Conservation (phyloP, 2,113 vertebrate species). For the Heterocephalus glaber region DNA sequence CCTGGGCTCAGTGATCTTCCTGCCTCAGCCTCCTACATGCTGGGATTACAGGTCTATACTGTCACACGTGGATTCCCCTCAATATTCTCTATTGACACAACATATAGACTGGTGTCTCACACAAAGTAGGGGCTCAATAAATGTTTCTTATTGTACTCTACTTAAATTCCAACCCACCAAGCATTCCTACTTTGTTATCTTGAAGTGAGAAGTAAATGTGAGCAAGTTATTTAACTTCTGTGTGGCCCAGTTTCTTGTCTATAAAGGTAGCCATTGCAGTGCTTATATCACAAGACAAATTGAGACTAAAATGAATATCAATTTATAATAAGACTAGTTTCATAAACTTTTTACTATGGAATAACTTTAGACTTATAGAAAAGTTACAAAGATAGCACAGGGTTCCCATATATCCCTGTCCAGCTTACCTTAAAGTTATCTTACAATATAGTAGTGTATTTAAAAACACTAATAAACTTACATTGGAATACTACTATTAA, state of each 20-base stretch:
- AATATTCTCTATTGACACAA: background rate
- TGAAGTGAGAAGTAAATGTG: background rate
- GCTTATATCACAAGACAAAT: background rate
- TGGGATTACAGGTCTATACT: background rate
- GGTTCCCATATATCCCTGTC: too few species aligned
- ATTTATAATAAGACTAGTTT: background rate
- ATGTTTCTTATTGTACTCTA: background rate
- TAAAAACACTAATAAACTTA: background rate
- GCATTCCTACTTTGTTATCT: background rate
- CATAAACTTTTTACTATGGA: background rate
- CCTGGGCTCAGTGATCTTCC: background rate
- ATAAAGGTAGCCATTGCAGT: background rate
- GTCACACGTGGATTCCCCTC: background rate
- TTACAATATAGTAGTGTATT: background rate
- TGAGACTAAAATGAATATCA: background rate
- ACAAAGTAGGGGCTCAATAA: too few species aligned
- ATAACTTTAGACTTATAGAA: background rate
- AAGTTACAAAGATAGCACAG: background rate
- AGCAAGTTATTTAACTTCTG: background rate
- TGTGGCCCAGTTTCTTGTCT: background rate
- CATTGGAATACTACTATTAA: background rate
- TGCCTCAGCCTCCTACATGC: background rate
- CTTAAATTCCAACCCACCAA: background rate
- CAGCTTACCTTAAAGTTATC: background rate
- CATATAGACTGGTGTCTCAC: rapidly evolving